These are phyloP conservation scores for Chaetops frenatus DNA, from an alignment of 2,113 vertebrate genomes.

Conservation along the genomic window DNA sequence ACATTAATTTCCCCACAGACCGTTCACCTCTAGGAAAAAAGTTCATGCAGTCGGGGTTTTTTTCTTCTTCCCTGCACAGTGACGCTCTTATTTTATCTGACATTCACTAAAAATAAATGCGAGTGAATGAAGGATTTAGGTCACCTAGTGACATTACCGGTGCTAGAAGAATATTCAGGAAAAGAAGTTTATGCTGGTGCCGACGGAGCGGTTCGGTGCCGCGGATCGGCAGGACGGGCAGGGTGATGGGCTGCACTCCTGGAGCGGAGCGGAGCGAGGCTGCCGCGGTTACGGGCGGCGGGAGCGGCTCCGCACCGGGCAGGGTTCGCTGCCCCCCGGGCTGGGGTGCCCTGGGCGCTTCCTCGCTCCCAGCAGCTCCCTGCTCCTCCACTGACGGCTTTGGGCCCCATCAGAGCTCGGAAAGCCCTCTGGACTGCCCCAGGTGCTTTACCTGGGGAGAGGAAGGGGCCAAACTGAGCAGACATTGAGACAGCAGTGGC, in stretches of 20 bases:
- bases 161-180: conserved; percentile 44
- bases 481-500: rapidly evolving
- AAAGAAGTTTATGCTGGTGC: not conserved
- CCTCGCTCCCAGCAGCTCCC: not conserved
- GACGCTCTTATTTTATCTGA: conserved; percentile 66
- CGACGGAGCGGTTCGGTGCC: not conserved
- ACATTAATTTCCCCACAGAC: conserved; percentile 28
- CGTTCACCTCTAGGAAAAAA: conserved; percentile 17
- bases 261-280: not conserved
- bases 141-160: conserved; percentile 68
- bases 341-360: not conserved
- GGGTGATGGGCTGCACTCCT: not conserved
- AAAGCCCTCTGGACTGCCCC: not conserved
- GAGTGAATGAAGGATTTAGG: conserved; percentile 75
- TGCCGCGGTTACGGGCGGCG: not conserved
- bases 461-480: not conserved
- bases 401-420: too few relatives aligned
- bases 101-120: conserved; percentile 74
- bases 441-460: not conserved
- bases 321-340: not conserved
- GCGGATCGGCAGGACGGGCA: not conserved
- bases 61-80: conserved; percentile 45
- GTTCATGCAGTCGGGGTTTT: not conserved
- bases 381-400: not conserved
- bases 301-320: not conserved